Evolutionary conservation across 2,113 vertebrate species (phyloP), one percentile per base, ranked within the genome.

Genomic region (Zosterops pallidus): DNA sequence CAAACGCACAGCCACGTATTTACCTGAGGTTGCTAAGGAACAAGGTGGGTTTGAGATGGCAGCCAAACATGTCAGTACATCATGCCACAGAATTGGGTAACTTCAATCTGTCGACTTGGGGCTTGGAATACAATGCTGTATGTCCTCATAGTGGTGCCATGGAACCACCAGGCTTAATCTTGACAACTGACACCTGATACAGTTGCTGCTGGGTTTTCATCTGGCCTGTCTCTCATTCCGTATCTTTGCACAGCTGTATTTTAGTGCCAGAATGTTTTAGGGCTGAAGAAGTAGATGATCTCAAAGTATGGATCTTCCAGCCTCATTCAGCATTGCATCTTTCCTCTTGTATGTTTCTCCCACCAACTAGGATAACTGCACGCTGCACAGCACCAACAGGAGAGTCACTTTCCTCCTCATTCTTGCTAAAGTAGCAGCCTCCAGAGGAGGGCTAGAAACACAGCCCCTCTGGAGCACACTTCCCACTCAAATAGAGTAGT

Each of bases 1-100:
- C 95, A 98, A 98, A 97, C 98, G 98, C 93, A 98, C 98, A 97
- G 98, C 98, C 96, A 98, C 98, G 65, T 98, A 98, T 49, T 98
- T 98, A 97, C 98, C 98, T 97, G 98, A 98, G 97, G 98, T 98
- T 97, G 98, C 98, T 97, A 98, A 98, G 97, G 98, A 98, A 97
- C 98, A 98, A 98, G 98, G 98, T 98, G 95, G 96, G 97, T 97
- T 96, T 92, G 91, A 95, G 86, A 92, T 91, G 90, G 91, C 93
- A 96, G 82, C 82, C 89, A 74, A 89, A 83, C 29, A 14, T 9
- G n/a, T 60, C 86, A 79, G 33, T 49, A 76, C 26, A 9, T 37
- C 75, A 29, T 90, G 69, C 86, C 90, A 90, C 86, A 92, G 82
- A 92, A 42, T 4, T 80, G 92, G 85, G 89, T 91, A 88, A 96